Conservation (phyloP, 2,113 vertebrate species). For the Hypomesus transpacificus region DNA sequence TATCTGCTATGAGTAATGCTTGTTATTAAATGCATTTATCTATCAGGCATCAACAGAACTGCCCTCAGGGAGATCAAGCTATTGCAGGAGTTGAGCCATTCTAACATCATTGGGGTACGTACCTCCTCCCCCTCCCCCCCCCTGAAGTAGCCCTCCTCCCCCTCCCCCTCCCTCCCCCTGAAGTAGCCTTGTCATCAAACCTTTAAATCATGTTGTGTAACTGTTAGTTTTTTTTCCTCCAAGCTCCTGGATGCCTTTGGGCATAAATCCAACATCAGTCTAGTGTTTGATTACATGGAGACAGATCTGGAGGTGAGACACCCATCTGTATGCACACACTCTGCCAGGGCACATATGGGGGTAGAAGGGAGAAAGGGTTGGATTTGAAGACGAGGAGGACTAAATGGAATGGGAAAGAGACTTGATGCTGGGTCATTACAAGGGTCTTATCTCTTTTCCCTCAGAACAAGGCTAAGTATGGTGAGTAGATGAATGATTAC, state of each 20-base stretch:
- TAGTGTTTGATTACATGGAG: constrained; percentile 99
- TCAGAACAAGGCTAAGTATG: no score
- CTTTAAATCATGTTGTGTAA: neutral
- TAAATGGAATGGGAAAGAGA: no score
- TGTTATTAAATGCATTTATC: neutral
- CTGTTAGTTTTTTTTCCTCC: constrained; percentile 5
- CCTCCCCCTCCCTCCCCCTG: neutral
- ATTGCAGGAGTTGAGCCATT: constrained; percentile 92
- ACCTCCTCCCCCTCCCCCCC: neutral
- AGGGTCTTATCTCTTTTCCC: no score
- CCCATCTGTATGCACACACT: neutral
- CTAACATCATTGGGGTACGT: constrained; percentile 96
- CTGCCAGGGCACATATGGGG: neutral
- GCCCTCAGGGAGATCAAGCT: constrained; percentile 96
- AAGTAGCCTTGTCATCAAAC: neutral
- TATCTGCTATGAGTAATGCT: no score
- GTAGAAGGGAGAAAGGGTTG: no score
- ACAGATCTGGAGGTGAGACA: constrained; percentile 92
- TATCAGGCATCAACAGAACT: constrained; percentile 95
- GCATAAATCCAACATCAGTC: constrained; percentile 97
- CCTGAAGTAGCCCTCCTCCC: neutral
- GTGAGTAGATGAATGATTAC: no score
- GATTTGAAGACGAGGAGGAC: no score
- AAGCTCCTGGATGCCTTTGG: constrained; percentile 98
- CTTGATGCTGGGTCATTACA: no score